Conservation (phyloP, 2,113 vertebrate genomes). For the Mirounga angustirostris region DNA sequence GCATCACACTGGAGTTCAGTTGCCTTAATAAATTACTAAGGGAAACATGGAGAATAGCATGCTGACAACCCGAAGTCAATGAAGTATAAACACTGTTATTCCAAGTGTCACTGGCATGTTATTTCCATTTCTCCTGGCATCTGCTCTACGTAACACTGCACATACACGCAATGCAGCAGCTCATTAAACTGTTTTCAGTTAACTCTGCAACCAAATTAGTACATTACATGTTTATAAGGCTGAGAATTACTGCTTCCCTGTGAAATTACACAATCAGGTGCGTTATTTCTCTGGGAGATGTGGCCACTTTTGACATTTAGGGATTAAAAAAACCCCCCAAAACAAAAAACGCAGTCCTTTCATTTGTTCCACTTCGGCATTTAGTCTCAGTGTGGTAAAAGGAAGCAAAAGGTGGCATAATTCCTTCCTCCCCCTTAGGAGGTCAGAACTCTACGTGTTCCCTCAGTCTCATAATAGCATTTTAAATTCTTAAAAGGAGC, state of each 20-base stretch:
- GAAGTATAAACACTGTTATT: constrained; percentile 85
- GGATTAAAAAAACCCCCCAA: background rate
- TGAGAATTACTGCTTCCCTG: constrained; percentile 61
- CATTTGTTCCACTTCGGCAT: background rate
- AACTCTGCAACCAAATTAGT: constrained; percentile 81
- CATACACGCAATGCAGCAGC: constrained; percentile 72
- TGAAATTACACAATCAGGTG: constrained; percentile 67
- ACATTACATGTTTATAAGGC: constrained; percentile 73
- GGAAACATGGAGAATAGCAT: constrained; percentile 75
- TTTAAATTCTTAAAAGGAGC: constrained; percentile 74
- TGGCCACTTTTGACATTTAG: constrained; percentile 62
- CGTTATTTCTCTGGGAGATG: constrained; percentile 49
- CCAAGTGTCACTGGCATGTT: constrained; percentile 79
- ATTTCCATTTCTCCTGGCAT: constrained; percentile 82
- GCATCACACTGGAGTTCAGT: constrained; percentile 64
- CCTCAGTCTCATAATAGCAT: constrained; percentile 56
- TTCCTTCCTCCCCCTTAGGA: background rate
- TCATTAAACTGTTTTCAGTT: constrained; percentile 85
- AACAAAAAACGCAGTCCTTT: background rate
- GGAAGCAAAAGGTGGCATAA: constrained; percentile 66
- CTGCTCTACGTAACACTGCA: constrained; percentile 77
- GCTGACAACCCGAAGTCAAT: constrained; percentile 82
- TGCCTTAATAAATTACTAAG: constrained; percentile 78
- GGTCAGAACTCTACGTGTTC: constrained; percentile 11
- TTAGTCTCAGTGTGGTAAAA: constrained; percentile 45